A percentile compares a stretch with the other conserved stretches of the same genome.
phyloP scores from a whole-genome alignment of 2,797 vertebrate genomes.

The Cryptoblepharus egeriae region DNA sequence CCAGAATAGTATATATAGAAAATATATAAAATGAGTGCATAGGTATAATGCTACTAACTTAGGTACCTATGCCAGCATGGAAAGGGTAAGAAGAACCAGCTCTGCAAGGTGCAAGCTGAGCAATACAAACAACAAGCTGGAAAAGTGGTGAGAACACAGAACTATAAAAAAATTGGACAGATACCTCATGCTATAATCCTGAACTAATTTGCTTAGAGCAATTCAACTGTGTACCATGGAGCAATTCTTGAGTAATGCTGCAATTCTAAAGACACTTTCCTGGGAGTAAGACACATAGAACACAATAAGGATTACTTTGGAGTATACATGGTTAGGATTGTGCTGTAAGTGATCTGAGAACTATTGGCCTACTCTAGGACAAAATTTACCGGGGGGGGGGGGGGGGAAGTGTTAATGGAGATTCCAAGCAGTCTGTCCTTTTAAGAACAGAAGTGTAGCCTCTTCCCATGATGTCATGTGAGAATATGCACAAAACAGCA shows the following conservation, averaged over 20 bases:
- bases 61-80: not conserved
- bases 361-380: not conserved
- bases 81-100: constrained; percentile 22
- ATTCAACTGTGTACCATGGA: too few species aligned
- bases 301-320: too few species aligned
- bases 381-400: not conserved
- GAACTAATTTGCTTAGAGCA: not conserved
- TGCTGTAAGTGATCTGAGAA: not conserved
- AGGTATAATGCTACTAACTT: constrained; percentile 38
- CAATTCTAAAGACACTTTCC: too few species aligned
- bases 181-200: not conserved
- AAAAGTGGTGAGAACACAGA: not conserved
- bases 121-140: constrained; percentile 13
- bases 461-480: not conserved
- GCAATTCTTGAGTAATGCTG: not conserved
- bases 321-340: too few species aligned
- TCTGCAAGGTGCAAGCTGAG: constrained; percentile 1
- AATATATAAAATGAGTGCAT: not conserved
- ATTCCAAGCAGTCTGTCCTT: not conserved
- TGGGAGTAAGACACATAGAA: too few species aligned
- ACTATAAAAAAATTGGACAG: constrained; percentile 11
- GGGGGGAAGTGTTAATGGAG: not conserved
- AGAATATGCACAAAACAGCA: not conserved
- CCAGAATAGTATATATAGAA: not conserved
- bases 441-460: not conserved